A percentile compares a stretch with the other conserved stretches of the same genome.
Evolutionary conservation across 2,888 invertebrate species (phyloP).

Genomic region (Congeria kusceri): DNA sequence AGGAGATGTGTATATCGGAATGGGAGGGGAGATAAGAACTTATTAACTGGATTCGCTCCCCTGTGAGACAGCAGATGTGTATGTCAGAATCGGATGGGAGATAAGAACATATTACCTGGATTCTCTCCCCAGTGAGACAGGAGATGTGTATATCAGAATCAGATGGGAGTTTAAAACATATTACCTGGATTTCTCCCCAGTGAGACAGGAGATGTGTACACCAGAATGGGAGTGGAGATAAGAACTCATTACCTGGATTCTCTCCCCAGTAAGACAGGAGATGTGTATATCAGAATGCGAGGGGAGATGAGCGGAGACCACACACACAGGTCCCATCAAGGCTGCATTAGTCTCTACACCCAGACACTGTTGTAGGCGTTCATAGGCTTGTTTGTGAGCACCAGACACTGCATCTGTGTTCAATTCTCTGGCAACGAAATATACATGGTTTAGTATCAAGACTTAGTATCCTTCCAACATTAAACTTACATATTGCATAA

Average conservation of each 20-base stretch:
- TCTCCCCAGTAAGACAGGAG: conserved; percentile 76
- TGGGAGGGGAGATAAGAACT: too few relatives aligned
- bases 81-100: too few relatives aligned
- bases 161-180: conserved; percentile 83
- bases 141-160: conserved; percentile 85
- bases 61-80: too few relatives aligned
- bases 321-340: conserved; percentile 78
- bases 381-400: conserved; percentile 54
- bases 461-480: too few relatives aligned
- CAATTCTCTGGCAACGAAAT: conserved; percentile 1
- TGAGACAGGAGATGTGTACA: conserved; percentile 30
- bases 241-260: conserved; percentile 78
- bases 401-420: conserved; percentile 46
- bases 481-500: too few relatives aligned
- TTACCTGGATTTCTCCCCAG: conserved; percentile 80
- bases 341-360: conserved; percentile 67
- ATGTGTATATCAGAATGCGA: conserved; percentile 84
- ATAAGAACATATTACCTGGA: conserved; percentile 72
- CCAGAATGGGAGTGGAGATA: too few relatives aligned
- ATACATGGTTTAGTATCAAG: too few relatives aligned
- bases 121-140: conserved; percentile 75
- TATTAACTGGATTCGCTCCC: too few relatives aligned
- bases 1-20: conserved; percentile 54
- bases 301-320: conserved; percentile 83
- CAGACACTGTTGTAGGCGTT: conserved; percentile 64